phyloP scores from a whole-genome alignment of 2,888 invertebrate genomes.

The Cinara cedri region DNA sequence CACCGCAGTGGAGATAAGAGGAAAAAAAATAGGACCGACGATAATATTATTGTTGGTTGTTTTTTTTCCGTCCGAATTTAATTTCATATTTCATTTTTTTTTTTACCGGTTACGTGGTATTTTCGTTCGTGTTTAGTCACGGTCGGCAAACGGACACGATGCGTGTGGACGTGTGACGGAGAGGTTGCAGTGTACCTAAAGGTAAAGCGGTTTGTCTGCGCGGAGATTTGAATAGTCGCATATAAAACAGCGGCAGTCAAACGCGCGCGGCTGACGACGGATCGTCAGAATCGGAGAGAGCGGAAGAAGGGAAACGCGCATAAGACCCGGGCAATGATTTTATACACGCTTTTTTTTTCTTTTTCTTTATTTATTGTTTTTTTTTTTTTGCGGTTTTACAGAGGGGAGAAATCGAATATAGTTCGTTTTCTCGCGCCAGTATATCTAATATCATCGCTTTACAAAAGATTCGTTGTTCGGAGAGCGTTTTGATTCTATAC shows the following conservation, averaged over 20 bases:
- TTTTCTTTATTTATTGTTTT: too few species aligned
- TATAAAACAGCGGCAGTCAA: neutral
- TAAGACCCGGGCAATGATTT: conserved; percentile 9
- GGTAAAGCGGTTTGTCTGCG: neutral
- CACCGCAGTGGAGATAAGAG: neutral
- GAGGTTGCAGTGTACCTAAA: neutral
- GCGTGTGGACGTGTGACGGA: neutral
- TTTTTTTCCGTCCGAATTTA: too few species aligned
- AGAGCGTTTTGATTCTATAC: neutral
- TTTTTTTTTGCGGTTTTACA: neutral
- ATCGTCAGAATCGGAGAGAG: conserved; percentile 2
- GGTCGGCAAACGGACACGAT: neutral
- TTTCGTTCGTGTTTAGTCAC: conserved; percentile 31
- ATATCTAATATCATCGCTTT: neutral
- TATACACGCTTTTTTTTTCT: neutral
- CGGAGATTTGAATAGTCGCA: conserved; percentile 42
- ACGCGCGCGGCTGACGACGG: neutral
- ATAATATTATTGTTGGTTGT: neutral
- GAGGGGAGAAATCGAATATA: conserved; percentile 26
- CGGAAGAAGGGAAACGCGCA: conserved; percentile 26
- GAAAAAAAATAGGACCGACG: neutral
- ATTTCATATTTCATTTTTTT: neutral
- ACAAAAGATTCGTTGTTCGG: neutral
- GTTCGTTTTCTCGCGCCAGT: conserved; percentile 12
- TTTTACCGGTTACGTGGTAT: neutral